Conservation (phyloP, 64 coral and sea anemone species). For the Pachyseris speciosa region DNA sequence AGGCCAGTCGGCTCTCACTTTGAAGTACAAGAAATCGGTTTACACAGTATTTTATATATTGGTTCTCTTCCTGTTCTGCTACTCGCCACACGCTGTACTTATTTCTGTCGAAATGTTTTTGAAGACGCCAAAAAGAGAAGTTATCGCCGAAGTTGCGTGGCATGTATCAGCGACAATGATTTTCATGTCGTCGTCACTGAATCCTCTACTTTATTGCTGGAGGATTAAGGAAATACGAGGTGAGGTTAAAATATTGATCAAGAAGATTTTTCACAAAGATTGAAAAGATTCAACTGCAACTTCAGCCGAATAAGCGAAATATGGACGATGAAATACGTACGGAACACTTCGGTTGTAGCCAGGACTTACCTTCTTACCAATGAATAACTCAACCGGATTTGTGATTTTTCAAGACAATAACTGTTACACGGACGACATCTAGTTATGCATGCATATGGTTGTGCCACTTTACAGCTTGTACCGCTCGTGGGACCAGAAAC, state of each 20-base stretch:
- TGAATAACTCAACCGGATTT: no score
- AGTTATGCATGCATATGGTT: no score
- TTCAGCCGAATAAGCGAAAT: no score
- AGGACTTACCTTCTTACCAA: no score
- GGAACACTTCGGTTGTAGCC: no score
- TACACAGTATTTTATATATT: background rate
- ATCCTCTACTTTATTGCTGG: constrained; percentile 1
- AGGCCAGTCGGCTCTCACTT: background rate
- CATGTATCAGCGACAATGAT: background rate
- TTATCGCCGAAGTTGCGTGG: background rate
- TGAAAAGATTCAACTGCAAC: no score
- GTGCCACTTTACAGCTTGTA: no score
- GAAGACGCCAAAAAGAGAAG: background rate
- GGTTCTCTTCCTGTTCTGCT: background rate
- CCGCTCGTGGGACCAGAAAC: no score
- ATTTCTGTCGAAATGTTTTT: background rate
- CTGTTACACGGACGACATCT: no score
- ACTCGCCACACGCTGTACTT: background rate
- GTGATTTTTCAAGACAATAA: no score
- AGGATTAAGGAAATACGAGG: background rate
- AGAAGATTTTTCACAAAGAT: background rate
- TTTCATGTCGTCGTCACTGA: background rate
- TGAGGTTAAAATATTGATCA: background rate
- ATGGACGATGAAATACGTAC: no score
- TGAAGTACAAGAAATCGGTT: background rate